A percentile compares a stretch with the other conserved stretches of the same genome.
These are phyloP conservation scores for Ganaspis sp. DNA, from an alignment of 1,140 invertebrate genomes.

Conservation along the genomic window DNA sequence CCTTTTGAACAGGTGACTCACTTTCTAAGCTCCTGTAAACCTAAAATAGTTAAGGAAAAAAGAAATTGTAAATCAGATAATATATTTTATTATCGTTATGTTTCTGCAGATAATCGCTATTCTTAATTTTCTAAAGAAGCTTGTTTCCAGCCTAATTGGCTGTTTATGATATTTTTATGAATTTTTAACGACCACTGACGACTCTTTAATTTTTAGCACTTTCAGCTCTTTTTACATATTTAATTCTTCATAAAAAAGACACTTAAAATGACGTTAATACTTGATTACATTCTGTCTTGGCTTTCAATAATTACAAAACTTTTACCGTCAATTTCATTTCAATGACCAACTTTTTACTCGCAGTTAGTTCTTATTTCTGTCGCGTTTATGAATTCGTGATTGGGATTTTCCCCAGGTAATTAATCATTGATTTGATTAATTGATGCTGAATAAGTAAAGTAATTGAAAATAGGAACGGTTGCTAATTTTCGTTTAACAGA, in stretches of 20 bases:
- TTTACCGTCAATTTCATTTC: too few species aligned
- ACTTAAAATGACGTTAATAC: not conserved
- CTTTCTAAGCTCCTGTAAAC: not conserved
- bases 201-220: not conserved
- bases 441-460: too few species aligned
- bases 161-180: not conserved
- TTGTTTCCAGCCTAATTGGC: not conserved
- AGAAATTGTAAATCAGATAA: not conserved
- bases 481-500: too few species aligned
- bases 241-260: not conserved
- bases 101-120: not conserved
- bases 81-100: not conserved
- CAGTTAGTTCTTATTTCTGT: too few species aligned
- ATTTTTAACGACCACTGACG: not conserved
- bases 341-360: too few species aligned
- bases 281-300: not conserved
- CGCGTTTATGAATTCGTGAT: too few species aligned
- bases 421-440: too few species aligned
- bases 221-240: not conserved
- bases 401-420: too few species aligned
- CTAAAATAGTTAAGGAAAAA: not conserved
- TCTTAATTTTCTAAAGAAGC: not conserved
- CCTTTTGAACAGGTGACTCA: not conserved
- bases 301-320: too few species aligned
- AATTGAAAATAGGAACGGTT: too few species aligned